These are phyloP conservation scores for Pterocles gutturalis DNA, from an alignment of 2,113 vertebrate genomes.

Conservation along the genomic window DNA sequence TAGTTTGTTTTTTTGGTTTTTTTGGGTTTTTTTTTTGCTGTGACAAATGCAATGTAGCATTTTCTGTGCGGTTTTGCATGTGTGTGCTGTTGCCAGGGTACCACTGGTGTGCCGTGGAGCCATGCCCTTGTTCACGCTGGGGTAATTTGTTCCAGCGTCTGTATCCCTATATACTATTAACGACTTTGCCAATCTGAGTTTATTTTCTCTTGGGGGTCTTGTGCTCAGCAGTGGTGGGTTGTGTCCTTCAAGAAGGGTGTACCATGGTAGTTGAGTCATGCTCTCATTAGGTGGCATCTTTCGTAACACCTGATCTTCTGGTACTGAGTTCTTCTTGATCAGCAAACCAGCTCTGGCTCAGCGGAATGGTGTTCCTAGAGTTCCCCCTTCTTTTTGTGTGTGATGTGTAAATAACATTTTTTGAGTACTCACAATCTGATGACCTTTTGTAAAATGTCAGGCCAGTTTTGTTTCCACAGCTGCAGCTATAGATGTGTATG, in stretches of 20 bases:
- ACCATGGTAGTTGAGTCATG: fast-evolving
- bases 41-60: background rate
- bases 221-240: fast-evolving
- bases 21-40: background rate
- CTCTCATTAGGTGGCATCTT: background rate
- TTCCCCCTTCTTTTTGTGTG: background rate
- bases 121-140: background rate
- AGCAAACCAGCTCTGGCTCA: background rate
- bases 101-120: background rate
- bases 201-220: background rate
- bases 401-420: background rate
- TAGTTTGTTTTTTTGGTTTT: no score
- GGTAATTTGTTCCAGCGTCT: background rate
- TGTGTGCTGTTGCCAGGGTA: background rate
- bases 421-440: background rate
- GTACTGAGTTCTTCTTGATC: background rate
- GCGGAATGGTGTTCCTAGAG: background rate
- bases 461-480: background rate
- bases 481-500: background rate
- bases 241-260: background rate
- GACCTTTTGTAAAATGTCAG: background rate
- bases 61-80: background rate
- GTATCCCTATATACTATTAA: background rate
- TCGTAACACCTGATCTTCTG: background rate
- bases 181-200: background rate